These are phyloP conservation scores for Anorthoa munda DNA, from an alignment of 2,888 invertebrate genomes.

Conservation along the genomic window DNA sequence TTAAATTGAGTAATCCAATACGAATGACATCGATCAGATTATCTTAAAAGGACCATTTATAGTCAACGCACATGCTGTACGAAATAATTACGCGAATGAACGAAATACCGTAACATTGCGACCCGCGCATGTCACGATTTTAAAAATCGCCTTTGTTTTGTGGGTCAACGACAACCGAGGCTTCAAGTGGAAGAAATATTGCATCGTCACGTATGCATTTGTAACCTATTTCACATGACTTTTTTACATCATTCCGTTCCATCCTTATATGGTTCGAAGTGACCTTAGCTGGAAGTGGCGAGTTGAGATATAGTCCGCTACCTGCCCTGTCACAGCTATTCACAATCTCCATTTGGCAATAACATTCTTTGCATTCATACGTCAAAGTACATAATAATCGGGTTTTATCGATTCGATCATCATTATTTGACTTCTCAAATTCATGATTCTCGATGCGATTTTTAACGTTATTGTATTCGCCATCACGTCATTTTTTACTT, in stretches of 20 bases:
- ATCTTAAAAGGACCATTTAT: slow-evolving; percentile 69
- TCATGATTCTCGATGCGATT: slow-evolving; percentile 42
- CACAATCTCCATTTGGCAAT: slow-evolving; percentile 39
- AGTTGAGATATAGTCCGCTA: slow-evolving; percentile 35
- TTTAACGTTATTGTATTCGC: slow-evolving; percentile 33
- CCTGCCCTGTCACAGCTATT: slow-evolving; percentile 42
- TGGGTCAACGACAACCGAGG: slow-evolving; percentile 79
- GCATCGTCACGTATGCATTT: slow-evolving; percentile 74
- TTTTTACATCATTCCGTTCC: slow-evolving; percentile 70
- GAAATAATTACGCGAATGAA: slow-evolving; percentile 71
- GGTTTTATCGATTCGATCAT: slow-evolving; percentile 64
- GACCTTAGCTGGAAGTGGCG: slow-evolving; percentile 49
- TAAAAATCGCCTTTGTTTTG: slow-evolving; percentile 72
- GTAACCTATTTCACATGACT: slow-evolving; percentile 71
- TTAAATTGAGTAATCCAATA: slow-evolving; percentile 70
- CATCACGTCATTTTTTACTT: slow-evolving; percentile 32
- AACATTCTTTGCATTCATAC: slow-evolving; percentile 47
- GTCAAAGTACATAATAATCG: slow-evolving; percentile 41
- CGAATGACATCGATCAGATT: slow-evolving; percentile 65
- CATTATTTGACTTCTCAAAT: slow-evolving; percentile 31
- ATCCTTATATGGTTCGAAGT: slow-evolving; percentile 60
- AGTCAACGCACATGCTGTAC: slow-evolving; percentile 68
- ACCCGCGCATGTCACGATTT: slow-evolving; percentile 75
- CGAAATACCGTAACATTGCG: slow-evolving; percentile 73
- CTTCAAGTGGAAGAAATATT: slow-evolving; percentile 71